phyloP scores from a whole-genome alignment of 2,888 invertebrate genomes.

The Hydrotaea diabolus region DNA sequence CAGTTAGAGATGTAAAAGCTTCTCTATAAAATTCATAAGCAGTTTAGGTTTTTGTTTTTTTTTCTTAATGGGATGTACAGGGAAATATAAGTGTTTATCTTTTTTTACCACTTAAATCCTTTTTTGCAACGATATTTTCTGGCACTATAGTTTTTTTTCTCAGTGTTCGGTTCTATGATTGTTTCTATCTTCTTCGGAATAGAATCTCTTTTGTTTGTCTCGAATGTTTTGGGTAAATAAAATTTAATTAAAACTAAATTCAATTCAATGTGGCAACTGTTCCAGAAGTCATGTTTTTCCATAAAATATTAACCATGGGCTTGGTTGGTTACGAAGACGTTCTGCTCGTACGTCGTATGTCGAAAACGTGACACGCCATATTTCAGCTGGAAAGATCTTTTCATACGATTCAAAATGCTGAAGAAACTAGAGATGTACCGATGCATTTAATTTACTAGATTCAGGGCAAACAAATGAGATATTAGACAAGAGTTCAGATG shows the following conservation, averaged over 20 bases:
- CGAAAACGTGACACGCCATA: neutral
- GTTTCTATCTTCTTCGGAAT: neutral
- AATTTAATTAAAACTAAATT: neutral
- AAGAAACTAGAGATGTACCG: neutral
- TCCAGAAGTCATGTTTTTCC: neutral
- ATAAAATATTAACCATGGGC: neutral
- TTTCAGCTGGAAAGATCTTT: conserved; percentile 4
- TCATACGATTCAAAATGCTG: neutral
- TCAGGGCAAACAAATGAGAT: no score
- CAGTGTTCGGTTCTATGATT: no score
- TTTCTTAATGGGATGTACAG: no score
- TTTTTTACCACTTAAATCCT: no score
- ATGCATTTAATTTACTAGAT: neutral
- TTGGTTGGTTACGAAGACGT: neutral
- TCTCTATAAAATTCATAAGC: no score
- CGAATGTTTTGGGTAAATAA: neutral
- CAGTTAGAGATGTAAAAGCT: no score
- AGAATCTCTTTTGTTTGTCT: neutral
- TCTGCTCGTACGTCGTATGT: neutral
- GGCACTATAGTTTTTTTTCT: no score
- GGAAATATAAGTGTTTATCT: no score
- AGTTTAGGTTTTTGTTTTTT: no score
- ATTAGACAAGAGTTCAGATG: no score
- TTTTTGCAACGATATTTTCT: no score
- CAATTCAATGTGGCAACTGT: neutral